Percentiles rank a stretch among this genome's conserved stretches.
phyloP scores from a whole-genome alignment of 2,113 vertebrate genomes.

The Hyaena hyaena region DNA sequence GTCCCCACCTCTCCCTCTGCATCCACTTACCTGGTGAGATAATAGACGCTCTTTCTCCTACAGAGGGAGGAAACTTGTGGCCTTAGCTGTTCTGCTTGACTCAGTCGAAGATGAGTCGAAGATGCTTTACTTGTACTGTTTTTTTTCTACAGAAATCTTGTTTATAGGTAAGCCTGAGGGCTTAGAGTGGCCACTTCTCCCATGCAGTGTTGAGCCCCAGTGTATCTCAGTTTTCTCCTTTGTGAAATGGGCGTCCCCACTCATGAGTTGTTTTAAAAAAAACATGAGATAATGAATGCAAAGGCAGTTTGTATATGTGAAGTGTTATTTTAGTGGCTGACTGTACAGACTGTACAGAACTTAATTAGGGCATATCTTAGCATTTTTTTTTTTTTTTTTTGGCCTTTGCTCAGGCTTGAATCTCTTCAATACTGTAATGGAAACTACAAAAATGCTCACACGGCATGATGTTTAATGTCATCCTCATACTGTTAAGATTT shows the following conservation, averaged over 20 bases:
- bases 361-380: background rate
- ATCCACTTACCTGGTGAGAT: background rate
- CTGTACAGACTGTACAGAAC: background rate
- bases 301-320: background rate
- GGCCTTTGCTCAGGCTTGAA: background rate
- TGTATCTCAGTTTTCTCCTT: background rate
- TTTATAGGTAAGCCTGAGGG: background rate
- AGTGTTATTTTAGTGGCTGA: background rate
- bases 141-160: background rate
- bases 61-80: background rate
- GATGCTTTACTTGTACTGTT: background rate
- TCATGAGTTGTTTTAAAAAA: background rate
- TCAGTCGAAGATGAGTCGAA: background rate
- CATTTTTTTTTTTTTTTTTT: background rate
- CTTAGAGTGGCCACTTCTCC: background rate
- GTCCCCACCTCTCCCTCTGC: background rate
- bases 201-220: rapidly evolving
- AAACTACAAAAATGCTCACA: background rate
- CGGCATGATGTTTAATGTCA: background rate
- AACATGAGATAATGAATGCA: background rate
- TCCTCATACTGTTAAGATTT: background rate
- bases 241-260: background rate
- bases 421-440: background rate
- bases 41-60: background rate
- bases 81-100: background rate